Base-by-base conservation (phyloP, 2,888 invertebrate species). In the Saturnia japonica region DNA sequence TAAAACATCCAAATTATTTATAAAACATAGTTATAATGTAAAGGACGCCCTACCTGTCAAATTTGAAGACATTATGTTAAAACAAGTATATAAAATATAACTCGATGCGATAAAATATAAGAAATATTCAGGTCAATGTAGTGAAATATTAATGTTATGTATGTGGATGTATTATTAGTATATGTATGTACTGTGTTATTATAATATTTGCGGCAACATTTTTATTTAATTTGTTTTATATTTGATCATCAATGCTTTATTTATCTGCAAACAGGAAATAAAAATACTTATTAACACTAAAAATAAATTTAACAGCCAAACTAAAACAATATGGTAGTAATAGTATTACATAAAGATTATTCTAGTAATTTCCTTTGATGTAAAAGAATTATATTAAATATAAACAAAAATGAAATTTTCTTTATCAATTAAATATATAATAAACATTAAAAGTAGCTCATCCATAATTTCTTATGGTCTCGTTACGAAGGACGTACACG, bases 401-500 rank as follows among this genome's bases (percentile, higher is more conserved):
- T n/a, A n/a, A n/a, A n/a, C n/a, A n/a, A n/a, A n/a, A n/a, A n/a
- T n/a, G n/a, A n/a, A n/a, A n/a, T n/a, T n/a, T n/a, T 6, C 34
- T 34, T 34, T 6, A 34, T 34, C 34, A 34, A 34, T 34, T 19
- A 19, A 4, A 19, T 6, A 51, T 19, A 51, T 12, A 1, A 51
- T 12, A 67, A 45, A 45, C 16, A 67, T 45, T 16, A 28, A 16
- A 14, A 1, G 14, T 11, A n/a, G 8, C 51, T 47, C 40, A 34
- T 68, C 47, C 25, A 51, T 40, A 54, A 51, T 51, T 40, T 28
- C 14, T 54, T 40, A 54, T 68, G 45, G 28, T 54, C 22, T 28
- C 40, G 34, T 67, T 60, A 60, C 28, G 66, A 69, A 73, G 70
- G 70, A 72, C 71, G 73, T 74, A 70, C 16, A 45, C 25, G 25